Evolutionary conservation across 2,797 vertebrate genomes (phyloP).

Genomic region (Melanotaenia maccullochi): DNA sequence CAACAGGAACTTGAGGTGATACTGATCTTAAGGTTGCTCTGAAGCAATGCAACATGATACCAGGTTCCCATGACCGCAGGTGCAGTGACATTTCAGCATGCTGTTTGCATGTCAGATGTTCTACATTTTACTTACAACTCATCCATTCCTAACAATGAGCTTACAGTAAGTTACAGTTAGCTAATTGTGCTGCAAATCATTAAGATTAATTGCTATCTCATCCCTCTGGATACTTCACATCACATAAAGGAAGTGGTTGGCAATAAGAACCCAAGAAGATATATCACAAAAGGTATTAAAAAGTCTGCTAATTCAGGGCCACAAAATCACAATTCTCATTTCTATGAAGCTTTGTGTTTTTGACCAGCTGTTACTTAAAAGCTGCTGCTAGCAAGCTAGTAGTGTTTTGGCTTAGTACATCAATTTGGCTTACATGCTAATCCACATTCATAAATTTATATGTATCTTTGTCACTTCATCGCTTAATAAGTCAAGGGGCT

Average conservation of each 20-base stretch:
- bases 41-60: not conserved
- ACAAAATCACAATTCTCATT: not conserved
- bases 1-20: constrained; percentile 50
- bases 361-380: not conserved
- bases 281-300: not conserved
- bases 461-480: not conserved
- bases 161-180: constrained; percentile 1
- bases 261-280: not conserved
- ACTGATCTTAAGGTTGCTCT: constrained; percentile 10
- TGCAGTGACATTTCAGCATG: not conserved
- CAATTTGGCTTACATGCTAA: not conserved
- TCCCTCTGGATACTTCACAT: not conserved
- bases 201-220: not conserved
- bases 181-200: not conserved
- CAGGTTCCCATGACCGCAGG: constrained; percentile 1
- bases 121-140: not conserved
- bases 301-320: not conserved
- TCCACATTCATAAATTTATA: not conserved
- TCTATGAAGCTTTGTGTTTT: not conserved
- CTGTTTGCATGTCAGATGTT: constrained; percentile 2
- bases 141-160: not conserved
- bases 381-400: not conserved
- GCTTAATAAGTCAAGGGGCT: not conserved
- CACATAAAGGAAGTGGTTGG: not conserved
- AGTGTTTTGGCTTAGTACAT: not conserved